These are phyloP conservation scores for Clivina fossor DNA, from an alignment of 2,888 invertebrate genomes.

Conservation along the genomic window DNA sequence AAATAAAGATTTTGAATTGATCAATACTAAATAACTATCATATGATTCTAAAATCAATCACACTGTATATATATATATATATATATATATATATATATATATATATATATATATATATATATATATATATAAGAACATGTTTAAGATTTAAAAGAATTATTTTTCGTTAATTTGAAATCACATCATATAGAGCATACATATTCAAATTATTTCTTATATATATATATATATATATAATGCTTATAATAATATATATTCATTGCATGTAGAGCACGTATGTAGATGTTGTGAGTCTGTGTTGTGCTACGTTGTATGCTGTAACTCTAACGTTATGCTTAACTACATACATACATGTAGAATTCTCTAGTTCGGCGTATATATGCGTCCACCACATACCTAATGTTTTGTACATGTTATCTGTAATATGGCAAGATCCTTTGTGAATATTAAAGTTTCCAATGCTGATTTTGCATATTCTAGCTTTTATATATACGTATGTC, in stretches of 20 bases:
- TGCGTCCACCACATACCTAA: conserved; percentile 26
- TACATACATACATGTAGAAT: conserved; percentile 5
- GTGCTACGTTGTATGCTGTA: not conserved
- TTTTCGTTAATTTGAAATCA: not conserved
- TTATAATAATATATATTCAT: conserved; percentile 30
- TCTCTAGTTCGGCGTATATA: conserved; percentile 8
- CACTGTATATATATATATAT: not conserved
- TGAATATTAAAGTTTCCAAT: conserved; percentile 44
- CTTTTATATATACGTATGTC: not conserved
- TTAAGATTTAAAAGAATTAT: not conserved
- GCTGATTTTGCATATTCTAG: conserved; percentile 9
- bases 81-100: not conserved
- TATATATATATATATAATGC: conserved; percentile 3
- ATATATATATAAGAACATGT: too few relatives aligned
- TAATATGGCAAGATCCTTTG: conserved; percentile 44
- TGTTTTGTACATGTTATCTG: conserved; percentile 36
- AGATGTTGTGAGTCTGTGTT: conserved; percentile 2
- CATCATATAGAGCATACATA: not conserved
- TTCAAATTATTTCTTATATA: not conserved
- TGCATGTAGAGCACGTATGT: conserved; percentile 17
- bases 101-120: not conserved
- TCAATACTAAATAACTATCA: too few relatives aligned
- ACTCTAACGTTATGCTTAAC: not conserved
- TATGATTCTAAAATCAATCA: not conserved
- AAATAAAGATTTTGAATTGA: too few relatives aligned